Conservation (phyloP, 1,140 invertebrate genomes). For the Nasonia longicornis region DNA sequence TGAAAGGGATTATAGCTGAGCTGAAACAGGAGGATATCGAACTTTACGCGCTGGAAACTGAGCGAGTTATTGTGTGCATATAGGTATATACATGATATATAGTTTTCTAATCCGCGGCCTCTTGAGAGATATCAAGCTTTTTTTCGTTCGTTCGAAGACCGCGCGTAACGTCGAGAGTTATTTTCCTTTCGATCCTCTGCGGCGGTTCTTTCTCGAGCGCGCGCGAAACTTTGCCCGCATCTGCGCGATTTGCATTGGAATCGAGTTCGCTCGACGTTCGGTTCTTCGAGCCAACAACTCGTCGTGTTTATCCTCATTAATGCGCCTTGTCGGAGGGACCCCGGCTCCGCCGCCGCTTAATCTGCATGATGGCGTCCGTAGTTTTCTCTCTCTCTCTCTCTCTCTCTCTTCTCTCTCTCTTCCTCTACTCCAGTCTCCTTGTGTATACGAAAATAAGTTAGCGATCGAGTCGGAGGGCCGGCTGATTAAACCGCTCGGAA, state of each 20-base stretch:
- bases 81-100: too few relatives aligned
- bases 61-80: neutral
- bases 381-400: neutral
- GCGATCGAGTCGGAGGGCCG: conserved; percentile 48
- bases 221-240: neutral
- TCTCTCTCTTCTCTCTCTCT: neutral
- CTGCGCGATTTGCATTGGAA: conserved; percentile 33
- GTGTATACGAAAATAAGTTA: neutral
- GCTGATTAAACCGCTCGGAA: conserved; percentile 57
- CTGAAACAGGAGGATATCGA: neutral
- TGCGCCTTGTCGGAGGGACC: conserved; percentile 6
- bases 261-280: neutral
- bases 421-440: neutral
- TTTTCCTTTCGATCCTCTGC: neutral
- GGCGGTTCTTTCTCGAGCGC: neutral
- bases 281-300: neutral
- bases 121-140: too few relatives aligned
- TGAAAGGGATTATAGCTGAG: neutral
- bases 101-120: neutral
- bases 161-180: neutral
- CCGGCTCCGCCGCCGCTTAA: neutral
- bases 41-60: neutral
- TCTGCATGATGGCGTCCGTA: conserved; percentile 12
- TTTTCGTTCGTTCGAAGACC: neutral
- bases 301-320: conserved; percentile 41